Evolutionary conservation across 2,797 vertebrate genomes (phyloP).

Genomic region (Acomys russatus): DNA sequence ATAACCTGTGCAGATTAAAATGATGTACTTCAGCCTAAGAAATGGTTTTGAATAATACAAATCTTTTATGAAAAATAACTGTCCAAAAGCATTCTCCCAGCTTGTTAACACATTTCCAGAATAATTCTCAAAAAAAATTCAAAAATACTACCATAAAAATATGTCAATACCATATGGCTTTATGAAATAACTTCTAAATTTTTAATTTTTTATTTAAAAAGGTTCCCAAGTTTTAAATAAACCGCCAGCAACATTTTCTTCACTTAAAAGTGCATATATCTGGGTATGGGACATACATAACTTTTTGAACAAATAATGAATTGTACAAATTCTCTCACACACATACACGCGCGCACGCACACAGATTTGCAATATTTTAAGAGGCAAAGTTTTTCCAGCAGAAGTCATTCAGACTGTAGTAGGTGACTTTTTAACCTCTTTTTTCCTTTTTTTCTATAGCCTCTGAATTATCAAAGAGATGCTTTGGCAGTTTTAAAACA

Average conservation of each 20-base stretch:
- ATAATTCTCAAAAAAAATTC: constrained; percentile 79
- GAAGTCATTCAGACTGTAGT: constrained; percentile 67
- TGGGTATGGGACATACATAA: constrained; percentile 75
- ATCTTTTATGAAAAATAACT: constrained; percentile 81
- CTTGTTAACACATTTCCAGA: constrained; percentile 79
- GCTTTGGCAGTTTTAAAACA: constrained; percentile 87
- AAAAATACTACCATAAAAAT: constrained; percentile 84
- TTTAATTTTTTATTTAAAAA: constrained; percentile 81
- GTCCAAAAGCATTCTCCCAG: constrained; percentile 75
- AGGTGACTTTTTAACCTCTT: constrained; percentile 66
- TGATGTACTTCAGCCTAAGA: constrained; percentile 72
- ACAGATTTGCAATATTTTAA: constrained; percentile 62
- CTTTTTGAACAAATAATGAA: constrained; percentile 78
- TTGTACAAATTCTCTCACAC: constrained; percentile 80
- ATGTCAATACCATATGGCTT: constrained; percentile 85
- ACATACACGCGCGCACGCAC: constrained; percentile 78
- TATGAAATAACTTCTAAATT: constrained; percentile 83
- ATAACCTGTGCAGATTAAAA: constrained; percentile 80
- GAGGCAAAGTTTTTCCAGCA: constrained; percentile 62
- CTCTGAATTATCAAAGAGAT: constrained; percentile 79
- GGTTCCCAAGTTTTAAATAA: constrained; percentile 81
- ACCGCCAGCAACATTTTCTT: constrained; percentile 77
- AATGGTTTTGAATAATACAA: constrained; percentile 77
- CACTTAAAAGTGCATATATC: constrained; percentile 86
- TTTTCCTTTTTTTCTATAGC: constrained; percentile 76